These are phyloP conservation scores for Myrmecobius fasciatus DNA, from an alignment of 2,113 vertebrate species.

Conservation along the genomic window DNA sequence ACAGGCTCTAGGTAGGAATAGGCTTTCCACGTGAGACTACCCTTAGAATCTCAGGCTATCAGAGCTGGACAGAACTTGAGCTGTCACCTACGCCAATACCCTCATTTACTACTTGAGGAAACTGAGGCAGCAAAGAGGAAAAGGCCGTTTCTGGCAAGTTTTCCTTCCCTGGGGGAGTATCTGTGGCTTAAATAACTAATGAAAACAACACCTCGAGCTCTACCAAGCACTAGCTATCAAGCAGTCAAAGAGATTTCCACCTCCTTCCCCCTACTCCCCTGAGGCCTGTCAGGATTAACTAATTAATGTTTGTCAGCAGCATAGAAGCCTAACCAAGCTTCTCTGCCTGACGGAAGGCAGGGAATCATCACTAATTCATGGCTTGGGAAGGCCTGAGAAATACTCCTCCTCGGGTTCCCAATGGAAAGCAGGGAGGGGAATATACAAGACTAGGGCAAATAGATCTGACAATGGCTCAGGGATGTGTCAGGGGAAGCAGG, in stretches of 20 bases:
- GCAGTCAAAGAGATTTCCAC: background rate
- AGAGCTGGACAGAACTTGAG: background rate
- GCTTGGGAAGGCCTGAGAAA: background rate
- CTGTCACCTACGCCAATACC: too few species aligned
- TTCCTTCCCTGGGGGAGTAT: background rate
- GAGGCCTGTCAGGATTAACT: slow-evolving; percentile 1
- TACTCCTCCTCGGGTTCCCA: background rate
- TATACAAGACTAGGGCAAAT: background rate
- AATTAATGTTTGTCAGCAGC: background rate
- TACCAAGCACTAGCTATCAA: background rate
- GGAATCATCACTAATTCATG: slow-evolving; percentile 5
- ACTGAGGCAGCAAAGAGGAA: background rate
- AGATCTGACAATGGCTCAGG: background rate
- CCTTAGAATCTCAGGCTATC: background rate
- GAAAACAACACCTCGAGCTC: background rate
- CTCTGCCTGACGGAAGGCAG: background rate
- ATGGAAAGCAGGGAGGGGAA: background rate
- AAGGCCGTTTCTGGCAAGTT: background rate
- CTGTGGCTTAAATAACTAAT: background rate
- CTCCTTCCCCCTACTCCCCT: background rate
- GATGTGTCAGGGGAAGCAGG: background rate
- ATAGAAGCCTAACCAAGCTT: background rate
- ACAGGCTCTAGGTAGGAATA: background rate
- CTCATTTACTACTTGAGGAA: background rate
- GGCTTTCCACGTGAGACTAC: background rate